Evolutionary conservation across 1,140 invertebrate species (phyloP).

Genomic region (Aphaenogaster ashmeadi): DNA sequence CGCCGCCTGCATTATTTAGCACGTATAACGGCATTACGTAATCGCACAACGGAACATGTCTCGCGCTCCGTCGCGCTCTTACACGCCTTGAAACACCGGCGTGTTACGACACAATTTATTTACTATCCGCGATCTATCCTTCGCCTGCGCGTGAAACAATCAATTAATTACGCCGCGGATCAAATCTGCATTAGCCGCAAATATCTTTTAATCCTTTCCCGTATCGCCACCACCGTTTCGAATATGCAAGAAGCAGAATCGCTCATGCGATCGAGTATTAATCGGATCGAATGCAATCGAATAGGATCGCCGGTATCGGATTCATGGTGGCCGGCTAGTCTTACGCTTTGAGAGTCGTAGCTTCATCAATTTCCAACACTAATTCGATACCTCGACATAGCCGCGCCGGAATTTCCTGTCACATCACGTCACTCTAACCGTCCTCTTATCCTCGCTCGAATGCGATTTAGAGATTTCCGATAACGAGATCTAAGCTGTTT

Average conservation of each 20-base stretch:
- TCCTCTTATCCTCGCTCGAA: slow-evolving; percentile 58
- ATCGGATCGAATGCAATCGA: slow-evolving; percentile 59
- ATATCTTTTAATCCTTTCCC: slow-evolving; percentile 42
- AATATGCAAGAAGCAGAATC: slow-evolving; percentile 56
- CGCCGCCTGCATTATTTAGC: slow-evolving; percentile 59
- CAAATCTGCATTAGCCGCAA: slow-evolving; percentile 44
- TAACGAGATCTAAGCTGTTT: slow-evolving; percentile 53
- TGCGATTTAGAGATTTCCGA: slow-evolving; percentile 62
- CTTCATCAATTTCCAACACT: slow-evolving; percentile 70
- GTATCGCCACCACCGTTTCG: slow-evolving; percentile 10
- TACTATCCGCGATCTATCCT: slow-evolving; percentile 47
- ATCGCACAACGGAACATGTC: slow-evolving; percentile 52
- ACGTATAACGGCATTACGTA: slow-evolving; percentile 53
- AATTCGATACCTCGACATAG: slow-evolving; percentile 68
- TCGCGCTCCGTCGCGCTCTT: slow-evolving; percentile 16
- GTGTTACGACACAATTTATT: slow-evolving; percentile 51
- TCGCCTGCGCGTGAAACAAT: slow-evolving; percentile 21
- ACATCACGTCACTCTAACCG: slow-evolving; percentile 61
- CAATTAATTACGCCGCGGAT: slow-evolving; percentile 46
- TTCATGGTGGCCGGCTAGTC: slow-evolving; percentile 60
- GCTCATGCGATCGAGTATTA: slow-evolving; percentile 56
- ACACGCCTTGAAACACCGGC: slow-evolving; percentile 9
- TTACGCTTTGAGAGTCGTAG: slow-evolving; percentile 68
- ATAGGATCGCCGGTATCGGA: slow-evolving; percentile 63
- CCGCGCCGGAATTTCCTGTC: slow-evolving; percentile 64